Base-by-base conservation (phyloP, 2,113 vertebrate species). In the Marmota flaviventris region DNA sequence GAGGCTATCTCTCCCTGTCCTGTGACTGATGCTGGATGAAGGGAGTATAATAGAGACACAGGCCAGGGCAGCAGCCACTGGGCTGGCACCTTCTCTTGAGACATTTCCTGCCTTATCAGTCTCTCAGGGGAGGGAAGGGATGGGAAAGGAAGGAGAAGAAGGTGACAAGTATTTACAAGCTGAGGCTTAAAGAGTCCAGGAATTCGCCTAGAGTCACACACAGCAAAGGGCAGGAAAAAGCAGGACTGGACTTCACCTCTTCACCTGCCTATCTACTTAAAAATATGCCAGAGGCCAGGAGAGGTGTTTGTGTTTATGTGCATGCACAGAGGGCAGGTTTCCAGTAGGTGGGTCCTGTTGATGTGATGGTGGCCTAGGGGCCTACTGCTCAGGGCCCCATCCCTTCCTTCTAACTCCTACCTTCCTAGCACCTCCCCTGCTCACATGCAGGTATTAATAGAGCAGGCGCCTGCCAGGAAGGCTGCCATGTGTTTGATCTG, bases 401-500 rank as follows among this genome's bases (percentile, higher is more conserved):
- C 58, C 34, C 69, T 86, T 72, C 67, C 56, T 73, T 78, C 89
- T 87, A 32, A 93, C 93, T 96, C 92, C 97, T 91, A 90, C 91
- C 70, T 92, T 92, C 84, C 95, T 69, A 86, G 79, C 94, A 20
- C 85, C 75, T 5, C 97, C 96, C 88, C 96, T 96, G 96, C 96
- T 93, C 95, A 95, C 96, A 89, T 85, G 93, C 97, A 98, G 97
- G 98, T 98, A 98, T 98, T 97, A 98, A 98, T 98, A 98, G 97
- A 98, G 93, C 96, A 2, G 87, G 79, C 51, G 51, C 93, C 97
- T 98, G 97, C 95, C 96, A 97, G 97, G 97, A 98, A 98, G 96
- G 91, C 95, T 96, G 98, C 97, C 97, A 97, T 97, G 96, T 98
- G 97, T 98, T 96, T 98, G 96, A 97, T 98, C 97, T 98, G 97